These are phyloP conservation scores for Chrysochloris asiatica DNA, from an alignment of 2,113 vertebrate species.

Conservation along the genomic window DNA sequence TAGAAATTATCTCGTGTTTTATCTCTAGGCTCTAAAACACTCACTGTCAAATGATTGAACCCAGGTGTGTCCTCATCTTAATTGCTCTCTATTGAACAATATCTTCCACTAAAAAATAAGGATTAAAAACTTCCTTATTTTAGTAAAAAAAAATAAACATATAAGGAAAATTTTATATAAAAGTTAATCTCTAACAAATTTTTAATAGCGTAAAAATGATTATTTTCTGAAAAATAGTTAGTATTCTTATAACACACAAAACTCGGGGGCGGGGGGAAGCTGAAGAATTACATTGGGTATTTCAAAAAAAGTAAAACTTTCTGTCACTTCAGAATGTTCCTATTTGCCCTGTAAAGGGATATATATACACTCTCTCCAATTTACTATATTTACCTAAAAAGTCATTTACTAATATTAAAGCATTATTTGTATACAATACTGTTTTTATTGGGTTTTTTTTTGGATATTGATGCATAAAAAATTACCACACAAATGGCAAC, in stretches of 20 bases:
- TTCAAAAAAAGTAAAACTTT: not conserved
- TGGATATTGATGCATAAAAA: not conserved
- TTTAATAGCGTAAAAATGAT: not conserved
- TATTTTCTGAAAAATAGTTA: not conserved
- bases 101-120: not conserved
- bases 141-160: not conserved
- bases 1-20: not conserved
- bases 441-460: not conserved
- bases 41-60: not conserved
- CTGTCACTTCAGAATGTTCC: rapidly evolving
- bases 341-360: not conserved
- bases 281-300: not conserved
- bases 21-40: not conserved
- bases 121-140: not conserved
- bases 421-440: not conserved
- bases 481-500: not conserved
- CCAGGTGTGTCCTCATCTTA: not conserved
- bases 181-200: not conserved
- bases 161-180: not conserved
- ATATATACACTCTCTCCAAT: not conserved
- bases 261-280: not conserved
- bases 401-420: not conserved
- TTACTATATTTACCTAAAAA: not conserved
- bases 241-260: not conserved
- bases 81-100: not conserved